Evolutionary conservation across 2,888 invertebrate species (phyloP), one percentile per base, ranked within the genome.

Genomic region (Copidosoma aretas): DNA sequence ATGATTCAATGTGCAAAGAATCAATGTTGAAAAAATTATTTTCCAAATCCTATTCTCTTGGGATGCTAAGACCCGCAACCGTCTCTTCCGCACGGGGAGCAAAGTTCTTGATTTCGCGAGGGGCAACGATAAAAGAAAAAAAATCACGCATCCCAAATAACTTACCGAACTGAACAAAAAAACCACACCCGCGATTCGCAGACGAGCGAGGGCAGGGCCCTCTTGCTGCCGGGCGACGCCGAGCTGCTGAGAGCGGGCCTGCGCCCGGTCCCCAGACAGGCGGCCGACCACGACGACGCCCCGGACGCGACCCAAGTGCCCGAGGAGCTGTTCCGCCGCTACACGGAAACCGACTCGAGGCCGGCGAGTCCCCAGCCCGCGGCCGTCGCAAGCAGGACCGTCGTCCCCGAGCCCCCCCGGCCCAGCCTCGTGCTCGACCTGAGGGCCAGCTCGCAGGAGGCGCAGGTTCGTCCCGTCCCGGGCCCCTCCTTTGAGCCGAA

Each of bases 311-410:
- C 59, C 17, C 71, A 54, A 56, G 79, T 81, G 17, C 82, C 82
- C 3, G 82, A 83, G 64, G 82, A 83, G 73, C 71, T 83, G 51
- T 83, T 83, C 70, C 79, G 83, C 17, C 90, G 91, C 72, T 94
- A 93, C 78, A 91, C 93, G 0, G 93, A 93, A 76, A 94, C 93
- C 0, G 94, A 94, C 80, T 94, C 94, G 0, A 86, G 94, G 25
- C 93, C 94, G 0, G 83, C 91, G 73, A 93, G 93, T 0, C 94
- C 94, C 0, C 60, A 54, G 21, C 93, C 93, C 0, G 92, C 92
- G 0, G 86, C 91, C 14, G 92, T 92, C 78, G 90, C 79, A 14
- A 74, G 78, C 15, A 62, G 8, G 71, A 19, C 74, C 49, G 67
- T 67, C 17, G 41, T 43, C 5, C 74, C 17, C 41, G 54, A 3